Evolutionary conservation across 1,140 invertebrate genomes (phyloP).

Genomic region (Acromyrmex charruanus): DNA sequence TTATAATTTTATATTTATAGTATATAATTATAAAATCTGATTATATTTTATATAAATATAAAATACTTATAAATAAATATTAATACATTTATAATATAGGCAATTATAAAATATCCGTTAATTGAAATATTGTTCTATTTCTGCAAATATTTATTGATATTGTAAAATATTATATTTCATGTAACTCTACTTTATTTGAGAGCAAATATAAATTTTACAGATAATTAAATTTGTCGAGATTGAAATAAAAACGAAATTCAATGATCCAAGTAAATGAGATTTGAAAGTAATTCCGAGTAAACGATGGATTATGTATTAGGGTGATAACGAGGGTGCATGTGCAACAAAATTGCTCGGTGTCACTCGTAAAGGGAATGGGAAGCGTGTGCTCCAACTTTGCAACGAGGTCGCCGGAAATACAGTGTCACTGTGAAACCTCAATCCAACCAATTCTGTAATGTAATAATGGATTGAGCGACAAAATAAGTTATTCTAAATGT

Average conservation of each 20-base stretch:
- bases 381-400: slow-evolving; percentile 55
- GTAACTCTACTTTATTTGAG: not conserved
- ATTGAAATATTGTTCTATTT: not conserved
- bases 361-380: slow-evolving; percentile 32
- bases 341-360: slow-evolving; percentile 55
- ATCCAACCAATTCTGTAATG: slow-evolving; percentile 23
- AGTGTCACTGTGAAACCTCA: slow-evolving; percentile 2
- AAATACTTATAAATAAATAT: too few relatives aligned
- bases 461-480: slow-evolving; percentile 10
- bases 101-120: not conserved
- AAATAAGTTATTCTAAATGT: not conserved
- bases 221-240: slow-evolving; percentile 28
- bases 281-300: not conserved
- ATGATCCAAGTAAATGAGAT: not conserved
- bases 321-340: slow-evolving; percentile 23
- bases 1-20: too few relatives aligned
- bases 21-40: not conserved
- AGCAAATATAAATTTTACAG: not conserved
- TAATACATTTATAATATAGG: too few relatives aligned
- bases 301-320: slow-evolving; percentile 2
- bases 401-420: slow-evolving; percentile 44
- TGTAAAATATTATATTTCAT: not conserved
- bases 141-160: not conserved
- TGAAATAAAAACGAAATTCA: slow-evolving; percentile 1
- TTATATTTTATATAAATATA: too few relatives aligned